Evolutionary conservation across 2,113 vertebrate genomes (phyloP).

Genomic region (Dipodomys stephensi): DNA sequence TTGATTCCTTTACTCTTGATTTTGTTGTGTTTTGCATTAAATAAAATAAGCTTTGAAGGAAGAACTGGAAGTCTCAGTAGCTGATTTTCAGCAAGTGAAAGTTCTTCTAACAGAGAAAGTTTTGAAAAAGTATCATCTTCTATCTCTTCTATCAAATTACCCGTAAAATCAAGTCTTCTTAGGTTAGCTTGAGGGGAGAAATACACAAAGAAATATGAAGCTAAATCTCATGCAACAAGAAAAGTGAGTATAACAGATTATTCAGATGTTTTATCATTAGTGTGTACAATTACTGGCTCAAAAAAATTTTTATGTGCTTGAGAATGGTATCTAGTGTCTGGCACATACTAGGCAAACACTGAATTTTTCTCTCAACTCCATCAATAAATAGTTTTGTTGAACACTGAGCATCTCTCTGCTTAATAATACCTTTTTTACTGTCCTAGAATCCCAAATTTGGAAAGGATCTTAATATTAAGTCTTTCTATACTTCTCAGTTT

Average conservation of each 20-base stretch:
- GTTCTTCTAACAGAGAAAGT: constrained; percentile 92
- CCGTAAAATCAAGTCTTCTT: constrained; percentile 96
- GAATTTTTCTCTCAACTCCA: neutral
- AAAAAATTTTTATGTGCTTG: too few species aligned
- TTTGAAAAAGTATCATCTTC: constrained; percentile 96
- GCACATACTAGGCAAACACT: too few species aligned
- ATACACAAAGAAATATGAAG: constrained; percentile 59
- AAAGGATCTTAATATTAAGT: constrained; percentile 19
- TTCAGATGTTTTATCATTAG: neutral
- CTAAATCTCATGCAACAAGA: constrained; percentile 42
- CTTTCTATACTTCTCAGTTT: constrained; percentile 15
- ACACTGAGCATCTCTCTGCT: neutral
- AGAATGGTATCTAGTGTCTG: too few species aligned
- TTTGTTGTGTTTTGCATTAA: constrained; percentile 95
- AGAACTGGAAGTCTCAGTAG: constrained; percentile 95
- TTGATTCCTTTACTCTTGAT: constrained; percentile 97
- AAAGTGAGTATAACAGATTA: constrained; percentile 38
- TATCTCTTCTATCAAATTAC: constrained; percentile 96
- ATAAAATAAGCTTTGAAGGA: constrained; percentile 91
- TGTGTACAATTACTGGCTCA: too few species aligned
- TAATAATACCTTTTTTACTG: neutral
- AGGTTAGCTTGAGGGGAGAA: constrained; percentile 91
- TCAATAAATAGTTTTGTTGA: neutral
- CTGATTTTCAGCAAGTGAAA: constrained; percentile 94
- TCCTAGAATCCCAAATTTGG: constrained; percentile 20